Base-by-base conservation (phyloP, 2,888 invertebrate genomes). In the Heliconius charithonia region DNA sequence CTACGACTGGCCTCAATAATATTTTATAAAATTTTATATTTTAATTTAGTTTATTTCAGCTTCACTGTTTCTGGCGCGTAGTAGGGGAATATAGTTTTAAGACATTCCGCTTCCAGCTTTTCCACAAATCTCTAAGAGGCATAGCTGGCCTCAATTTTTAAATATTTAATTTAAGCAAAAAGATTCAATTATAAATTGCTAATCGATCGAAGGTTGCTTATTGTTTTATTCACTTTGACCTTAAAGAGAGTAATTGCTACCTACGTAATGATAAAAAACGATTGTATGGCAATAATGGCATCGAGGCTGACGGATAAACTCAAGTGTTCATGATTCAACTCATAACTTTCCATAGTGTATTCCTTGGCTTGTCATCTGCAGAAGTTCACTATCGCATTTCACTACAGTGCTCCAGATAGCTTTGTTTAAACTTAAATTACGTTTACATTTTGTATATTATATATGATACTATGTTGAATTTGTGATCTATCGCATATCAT, bases 331-430 rank as follows among this genome's bases (percentile, higher is more conserved):
- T 22, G 16, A 65, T 51, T 67, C 41, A 59, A 73, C 37, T 63
- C 37, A 71, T 56, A 74, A 76, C 67, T 73, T n/a, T n/a, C n/a
- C n/a, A n/a, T 79, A 37, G 29, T 41, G n/a, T 56, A 25, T 79
- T 67, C 51, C 45, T 75, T 41, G 71, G n/a, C 51, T 45, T 73
- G 76, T 79, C 76, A 79, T 37, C 73, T 69, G 16, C 76, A 76
- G 76, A 73, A 69, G 67, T 79, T 69, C 59, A 32, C 62, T 70
- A 75, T 69, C 56, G 62, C 51, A 22, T 22, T 22, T 22, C 56
- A 22, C 56, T 19, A 27, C 22, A 69, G 56, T 56, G 56, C 37
- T 59, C 59, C 27, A 62, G 45, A 73, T 72, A n/a, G 67, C 66
- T 73, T 76, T 59, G 41, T 41, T 76, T 67, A 73, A 63, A 74